Conservation (phyloP, 1,140 invertebrate species). For the Calephelis virginiensis region DNA sequence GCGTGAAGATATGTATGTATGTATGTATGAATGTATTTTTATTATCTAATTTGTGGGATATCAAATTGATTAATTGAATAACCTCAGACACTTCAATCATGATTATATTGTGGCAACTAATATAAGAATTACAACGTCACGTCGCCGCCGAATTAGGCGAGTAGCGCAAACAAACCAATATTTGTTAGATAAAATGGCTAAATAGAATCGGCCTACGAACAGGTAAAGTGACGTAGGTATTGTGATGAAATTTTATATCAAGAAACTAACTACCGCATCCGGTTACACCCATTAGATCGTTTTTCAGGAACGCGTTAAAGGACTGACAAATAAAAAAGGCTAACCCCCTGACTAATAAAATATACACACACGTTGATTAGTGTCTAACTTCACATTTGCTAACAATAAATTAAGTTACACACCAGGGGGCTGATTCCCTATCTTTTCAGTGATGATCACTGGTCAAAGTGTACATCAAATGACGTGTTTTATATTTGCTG, state of each 20-base stretch:
- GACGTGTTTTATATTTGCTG: too few relatives aligned
- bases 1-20: too few relatives aligned
- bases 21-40: not conserved
- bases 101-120: conserved; percentile 3
- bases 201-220: conserved; percentile 38
- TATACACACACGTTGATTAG: too few relatives aligned
- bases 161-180: conserved; percentile 50
- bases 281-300: not conserved
- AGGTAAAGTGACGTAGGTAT: conserved; percentile 43
- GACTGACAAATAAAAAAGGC: not conserved
- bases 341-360: too few relatives aligned
- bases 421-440: too few relatives aligned
- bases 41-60: not conserved
- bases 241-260: conserved; percentile 19
- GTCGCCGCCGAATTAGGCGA: conserved; percentile 51
- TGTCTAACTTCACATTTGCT: too few relatives aligned
- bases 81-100: conserved; percentile 3
- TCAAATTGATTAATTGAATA: not conserved
- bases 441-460: too few relatives aligned
- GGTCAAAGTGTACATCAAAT: too few relatives aligned
- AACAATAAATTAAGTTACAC: too few relatives aligned
- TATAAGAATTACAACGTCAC: conserved; percentile 36
- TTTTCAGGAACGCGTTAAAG: not conserved
- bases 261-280: conserved; percentile 6
- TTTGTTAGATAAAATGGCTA: conserved; percentile 52